Evolutionary conservation across 1,140 invertebrate genomes (phyloP).

Genomic region (Globodera rostochiensis): DNA sequence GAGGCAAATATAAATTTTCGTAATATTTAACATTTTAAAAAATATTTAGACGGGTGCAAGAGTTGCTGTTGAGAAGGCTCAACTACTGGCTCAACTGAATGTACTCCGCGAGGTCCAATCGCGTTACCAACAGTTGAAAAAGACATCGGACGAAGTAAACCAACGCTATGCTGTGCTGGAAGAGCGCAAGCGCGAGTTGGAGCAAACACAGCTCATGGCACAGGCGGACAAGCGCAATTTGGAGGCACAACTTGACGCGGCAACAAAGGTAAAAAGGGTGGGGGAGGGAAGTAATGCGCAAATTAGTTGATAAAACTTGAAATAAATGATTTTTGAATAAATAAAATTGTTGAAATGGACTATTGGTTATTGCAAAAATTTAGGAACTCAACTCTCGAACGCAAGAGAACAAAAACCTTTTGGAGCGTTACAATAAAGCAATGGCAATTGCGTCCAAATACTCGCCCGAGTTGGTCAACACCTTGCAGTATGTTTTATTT

Average conservation of each 20-base stretch:
- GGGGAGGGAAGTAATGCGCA: background rate
- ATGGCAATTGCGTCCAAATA: constrained; percentile 29
- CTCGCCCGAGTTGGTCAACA: constrained; percentile 27
- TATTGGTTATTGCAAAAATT: background rate
- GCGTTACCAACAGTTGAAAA: constrained; percentile 28
- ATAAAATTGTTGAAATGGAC: background rate
- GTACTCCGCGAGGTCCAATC: constrained; percentile 23
- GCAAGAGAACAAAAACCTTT: constrained; percentile 18
- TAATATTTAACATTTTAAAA: background rate
- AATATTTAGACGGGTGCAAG: constrained; percentile 30
- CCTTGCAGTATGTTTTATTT: constrained; percentile 27
- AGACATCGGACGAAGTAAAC: constrained; percentile 24
- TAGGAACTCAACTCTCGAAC: background rate
- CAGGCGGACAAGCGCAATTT: constrained; percentile 22
- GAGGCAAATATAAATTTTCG: background rate
- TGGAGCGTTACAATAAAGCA: constrained; percentile 26
- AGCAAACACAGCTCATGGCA: constrained; percentile 1
- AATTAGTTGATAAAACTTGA: background rate
- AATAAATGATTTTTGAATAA: background rate
- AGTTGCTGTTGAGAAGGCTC: constrained; percentile 30
- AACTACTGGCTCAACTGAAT: constrained; percentile 24
- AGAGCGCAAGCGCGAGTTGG: background rate
- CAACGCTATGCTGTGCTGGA: constrained; percentile 12
- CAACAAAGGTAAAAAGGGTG: background rate
- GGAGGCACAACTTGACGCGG: constrained; percentile 9